Percentiles rank a stretch among this genome's conserved stretches.
These are phyloP conservation scores for Sphaerophoria taeniata DNA, from an alignment of 2,888 invertebrate genomes.

Conservation along the genomic window DNA sequence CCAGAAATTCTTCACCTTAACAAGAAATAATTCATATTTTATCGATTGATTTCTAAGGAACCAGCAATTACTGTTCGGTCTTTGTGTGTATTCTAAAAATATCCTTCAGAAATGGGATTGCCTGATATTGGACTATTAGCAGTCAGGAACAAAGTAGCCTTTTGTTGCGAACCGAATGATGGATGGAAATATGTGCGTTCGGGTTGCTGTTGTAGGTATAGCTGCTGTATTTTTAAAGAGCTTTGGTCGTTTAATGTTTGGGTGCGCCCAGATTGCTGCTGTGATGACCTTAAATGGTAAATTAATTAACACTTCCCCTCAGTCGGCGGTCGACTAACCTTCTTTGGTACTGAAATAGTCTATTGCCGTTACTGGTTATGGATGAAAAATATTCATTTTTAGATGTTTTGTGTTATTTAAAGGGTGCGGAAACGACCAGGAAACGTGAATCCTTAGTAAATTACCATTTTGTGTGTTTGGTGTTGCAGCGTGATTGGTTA, in stretches of 20 bases:
- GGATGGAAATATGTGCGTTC: too few species aligned
- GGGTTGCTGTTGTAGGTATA: background rate
- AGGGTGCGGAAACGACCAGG: too few species aligned
- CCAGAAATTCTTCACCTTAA: background rate
- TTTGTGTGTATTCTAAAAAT: conserved; percentile 1
- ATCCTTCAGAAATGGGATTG: conserved; percentile 14
- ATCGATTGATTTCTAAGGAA: conserved; percentile 21
- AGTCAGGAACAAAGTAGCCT: conserved; percentile 21
- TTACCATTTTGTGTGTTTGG: too few species aligned
- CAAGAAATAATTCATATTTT: background rate
- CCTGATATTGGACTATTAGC: conserved; percentile 48
- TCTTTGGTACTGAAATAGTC: too few species aligned
- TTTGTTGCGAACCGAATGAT: background rate
- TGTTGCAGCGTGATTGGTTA: too few species aligned
- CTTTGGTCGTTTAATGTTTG: conserved; percentile 39
- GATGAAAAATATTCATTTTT: too few species aligned
- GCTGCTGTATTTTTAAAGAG: background rate
- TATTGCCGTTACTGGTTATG: too few species aligned
- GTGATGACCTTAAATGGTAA: conserved; percentile 66
- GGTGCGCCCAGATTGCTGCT: conserved; percentile 59
- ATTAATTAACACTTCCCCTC: conserved; percentile 64
- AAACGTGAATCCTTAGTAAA: too few species aligned
- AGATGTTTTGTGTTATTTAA: too few species aligned
- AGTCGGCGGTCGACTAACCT: too few species aligned
- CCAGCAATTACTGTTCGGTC: conserved; percentile 4